Percentiles rank a stretch among this genome's conserved stretches.
Conservation (phyloP, 1,140 invertebrate species). For the Eumaeus atala region DNA sequence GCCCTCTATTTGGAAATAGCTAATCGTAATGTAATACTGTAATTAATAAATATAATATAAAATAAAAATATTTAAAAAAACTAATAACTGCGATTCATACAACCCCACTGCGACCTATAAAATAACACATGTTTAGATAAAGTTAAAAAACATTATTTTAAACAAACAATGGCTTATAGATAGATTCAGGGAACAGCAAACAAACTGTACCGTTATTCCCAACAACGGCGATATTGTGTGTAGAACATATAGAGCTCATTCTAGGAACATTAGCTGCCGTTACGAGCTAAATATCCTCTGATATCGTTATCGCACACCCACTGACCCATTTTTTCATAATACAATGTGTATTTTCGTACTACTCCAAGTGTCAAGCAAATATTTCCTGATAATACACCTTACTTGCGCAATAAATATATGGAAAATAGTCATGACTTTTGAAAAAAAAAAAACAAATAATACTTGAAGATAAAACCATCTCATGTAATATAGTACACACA, state of each 20-base stretch:
- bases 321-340: slow-evolving; percentile 24
- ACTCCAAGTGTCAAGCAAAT: slow-evolving; percentile 17
- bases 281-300: not conserved
- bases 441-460: not conserved
- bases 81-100: too few species aligned
- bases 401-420: not conserved
- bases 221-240: slow-evolving; percentile 3
- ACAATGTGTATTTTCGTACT: slow-evolving; percentile 13
- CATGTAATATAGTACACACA: slow-evolving; percentile 18
- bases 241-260: not conserved
- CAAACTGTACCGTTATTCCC: not conserved
- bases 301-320: slow-evolving; percentile 11
- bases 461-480: slow-evolving; percentile 2
- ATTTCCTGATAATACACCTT: slow-evolving; percentile 10
- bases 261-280: slow-evolving; percentile 1
- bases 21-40: too few species aligned
- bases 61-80: too few species aligned
- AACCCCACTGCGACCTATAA: too few species aligned
- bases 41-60: too few species aligned
- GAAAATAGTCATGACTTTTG: not conserved
- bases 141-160: too few species aligned
- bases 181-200: slow-evolving; percentile 6
- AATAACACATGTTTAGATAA: too few species aligned
- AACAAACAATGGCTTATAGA: not conserved
- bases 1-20: too few species aligned